Conservation (phyloP, 1,140 invertebrate genomes). For the Zaprionus davidi region DNA sequence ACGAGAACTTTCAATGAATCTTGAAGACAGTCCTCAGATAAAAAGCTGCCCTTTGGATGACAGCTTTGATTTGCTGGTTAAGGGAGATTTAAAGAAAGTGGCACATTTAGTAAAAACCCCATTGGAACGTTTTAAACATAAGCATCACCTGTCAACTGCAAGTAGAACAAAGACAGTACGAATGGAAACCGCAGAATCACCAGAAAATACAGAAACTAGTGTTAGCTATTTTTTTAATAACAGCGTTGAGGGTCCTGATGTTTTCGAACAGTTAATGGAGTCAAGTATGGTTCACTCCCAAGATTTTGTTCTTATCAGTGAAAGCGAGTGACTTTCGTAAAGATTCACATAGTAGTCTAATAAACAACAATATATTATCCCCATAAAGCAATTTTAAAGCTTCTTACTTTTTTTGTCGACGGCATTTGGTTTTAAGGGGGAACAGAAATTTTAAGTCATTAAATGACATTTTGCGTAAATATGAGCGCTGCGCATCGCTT, state of each 20-base stretch:
- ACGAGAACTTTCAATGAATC: constrained; percentile 48
- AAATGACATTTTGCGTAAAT: constrained; percentile 84
- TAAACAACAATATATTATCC: constrained; percentile 42
- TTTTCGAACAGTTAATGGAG: constrained; percentile 75
- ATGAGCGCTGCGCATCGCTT: constrained; percentile 85
- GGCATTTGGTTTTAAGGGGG: constrained; percentile 1
- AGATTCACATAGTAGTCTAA: constrained; percentile 20
- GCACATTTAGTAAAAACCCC: constrained; percentile 40
- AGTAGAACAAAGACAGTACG: constrained; percentile 1
- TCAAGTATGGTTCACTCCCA: constrained; percentile 44
- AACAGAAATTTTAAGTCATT: constrained; percentile 36
- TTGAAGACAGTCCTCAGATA: constrained; percentile 13
- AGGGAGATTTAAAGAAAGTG: constrained; percentile 39
- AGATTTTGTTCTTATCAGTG: constrained; percentile 34
- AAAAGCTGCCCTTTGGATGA: constrained; percentile 66
- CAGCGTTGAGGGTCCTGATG: constrained; percentile 49
- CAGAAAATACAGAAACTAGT: constrained; percentile 34
- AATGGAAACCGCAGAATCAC: not conserved
- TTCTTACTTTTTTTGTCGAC: constrained; percentile 28
- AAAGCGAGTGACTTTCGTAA: constrained; percentile 33
- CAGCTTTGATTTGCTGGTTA: constrained; percentile 73
- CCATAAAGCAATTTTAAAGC: constrained; percentile 28
- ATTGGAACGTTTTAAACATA: constrained; percentile 62
- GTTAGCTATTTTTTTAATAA: constrained; percentile 74
- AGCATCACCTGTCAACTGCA: constrained; percentile 37